Base-by-base conservation (phyloP, 2,888 invertebrate species). In the Cosmia trapezina region DNA sequence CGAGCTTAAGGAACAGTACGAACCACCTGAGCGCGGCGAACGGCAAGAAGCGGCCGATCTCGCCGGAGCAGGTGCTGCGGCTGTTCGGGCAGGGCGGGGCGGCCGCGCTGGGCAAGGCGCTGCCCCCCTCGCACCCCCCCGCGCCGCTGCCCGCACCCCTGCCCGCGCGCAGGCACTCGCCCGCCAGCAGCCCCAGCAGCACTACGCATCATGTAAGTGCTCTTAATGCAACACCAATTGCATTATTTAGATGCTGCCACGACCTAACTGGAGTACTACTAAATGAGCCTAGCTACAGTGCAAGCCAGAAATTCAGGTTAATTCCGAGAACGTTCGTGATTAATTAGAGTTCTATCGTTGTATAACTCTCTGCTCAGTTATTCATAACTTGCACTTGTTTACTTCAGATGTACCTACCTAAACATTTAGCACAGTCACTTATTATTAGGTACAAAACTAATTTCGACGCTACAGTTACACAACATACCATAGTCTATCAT, bases 1-100 rank as follows among this genome's bases (percentile, higher is more conserved):
- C 94, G 54, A 95, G 95, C 83, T 88, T 96, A 78, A 88, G 96
- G 51, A 95, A 95, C 86, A 96, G 96, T 85, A 94, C 94, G 63
- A 95, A 93, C 83, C 97, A 97, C 89, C 93, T 97, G 86, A 97
- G 97, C 88, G 96, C 96, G 56, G 96, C 96, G 28, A 91, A 97
- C 91, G 97, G 96, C 91, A 98, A 98, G 94, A 98, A 98, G 93
- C 96, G 98, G 77, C 97, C 98, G 80, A 98, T 98, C 85, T 98
- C 98, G 63, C 98, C 98, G 79, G 98, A 98, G 96, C 98, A 98
- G 96, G 97, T 97, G 89, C 94, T 97, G 88, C 96, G 97, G 92
- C 92, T 97, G 91, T 97, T 97, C 87, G 97, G 97, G 79, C 96
- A 96, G 86, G 96, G 96, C 33, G 95, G 95, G 17, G 94, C 96